Base-by-base conservation (phyloP, 2,113 vertebrate species). In the Anguilla japonica region DNA sequence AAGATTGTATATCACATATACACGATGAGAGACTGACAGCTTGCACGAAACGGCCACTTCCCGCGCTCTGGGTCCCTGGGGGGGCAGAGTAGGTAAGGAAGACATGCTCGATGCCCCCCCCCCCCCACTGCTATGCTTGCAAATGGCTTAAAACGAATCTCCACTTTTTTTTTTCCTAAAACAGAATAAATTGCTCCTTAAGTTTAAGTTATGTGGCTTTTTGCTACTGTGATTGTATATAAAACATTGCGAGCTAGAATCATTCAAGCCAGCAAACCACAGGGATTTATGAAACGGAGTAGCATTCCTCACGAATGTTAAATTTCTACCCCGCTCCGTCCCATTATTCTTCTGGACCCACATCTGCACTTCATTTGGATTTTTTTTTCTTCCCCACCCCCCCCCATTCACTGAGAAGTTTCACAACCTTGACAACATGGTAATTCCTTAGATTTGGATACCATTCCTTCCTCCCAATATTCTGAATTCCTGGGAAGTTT, bases 291-390 rank as follows among this genome's bases (percentile, higher is more conserved):
- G 16, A 18, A 8, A 57, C 50, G 71, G 71, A 34, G 34, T 75
- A 34, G 26, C 71, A 75, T 75, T 34, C 71, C 71, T 22, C 71
- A 34, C 9, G 13, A 29, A 75, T 75, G 26, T 34, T 75, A 75
- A 22, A 75, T 75, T 75, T 75, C 34, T 34, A 75, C 9, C n/a
- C 9, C n/a, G 26, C 11, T 75, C 26, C 13, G 9, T 75, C n/a
- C 71, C 11, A 13, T 75, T 34, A 22, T 75, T 75, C 26, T 46
- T 60, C 75, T 81, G 43, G 39, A 9, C 43, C 26, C 84, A 41
- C 87, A 89, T 88, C 87, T 88, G 83, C 82, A 87, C 67, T 87
- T 41, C 67, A 88, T 89, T 87, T 81, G 56, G 80, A 3, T 75
- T 88, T 89, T 84, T 43, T 60, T 88, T 81, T 50, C 39, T n/a